Evolutionary conservation across 2,113 vertebrate species (phyloP), one percentile per base, ranked within the genome.

Genomic region (Talpa occidentalis): DNA sequence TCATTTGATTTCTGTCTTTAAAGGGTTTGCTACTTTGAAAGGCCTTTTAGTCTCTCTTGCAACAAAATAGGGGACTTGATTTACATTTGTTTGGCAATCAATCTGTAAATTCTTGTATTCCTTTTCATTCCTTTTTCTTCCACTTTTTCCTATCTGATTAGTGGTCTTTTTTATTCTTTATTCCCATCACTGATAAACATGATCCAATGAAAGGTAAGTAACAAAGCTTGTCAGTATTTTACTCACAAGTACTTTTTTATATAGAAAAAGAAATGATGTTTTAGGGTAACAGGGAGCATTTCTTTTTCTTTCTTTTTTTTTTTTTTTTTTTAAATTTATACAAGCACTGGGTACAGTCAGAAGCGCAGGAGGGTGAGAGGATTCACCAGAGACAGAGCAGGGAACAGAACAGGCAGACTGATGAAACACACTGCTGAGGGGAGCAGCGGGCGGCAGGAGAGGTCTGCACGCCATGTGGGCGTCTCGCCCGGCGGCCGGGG

Each of bases 21-120:
- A 81, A 93, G 30, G 49, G 42, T 70, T 95, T 52, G 52, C 24
- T 78, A 28, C 26, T n/a, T 79, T 88, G 42, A 37, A 24, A 87
- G 10, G 8, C 69, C 10, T 93, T 2, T 47, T 79, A 47, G 32
- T 73, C 15, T n/a, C 28, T 83, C 35, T 95, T 66, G 86, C 62
- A 88, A 92, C 5, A 35, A 62, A 92, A 88, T 11, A 40, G 14
- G 59, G 66, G 59, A 93, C 15, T 14, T 79, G 59, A 15, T 67
- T 95, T 79, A 35, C 86, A 6, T 82, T 96, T 79, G 14, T 78
- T 82, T 90, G 44, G n/a, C 11, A 84, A n/a, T 93, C 42, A 84
- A 0, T 73, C 0, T 88, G 8, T 76, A 21, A 6, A 74, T 82
- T 88, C 10, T 81, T 78, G 12, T 69, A 77, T 83, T 66, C 60